Evolutionary conservation across 1,140 invertebrate genomes (phyloP).

Genomic region (Monochamus saltuarius): DNA sequence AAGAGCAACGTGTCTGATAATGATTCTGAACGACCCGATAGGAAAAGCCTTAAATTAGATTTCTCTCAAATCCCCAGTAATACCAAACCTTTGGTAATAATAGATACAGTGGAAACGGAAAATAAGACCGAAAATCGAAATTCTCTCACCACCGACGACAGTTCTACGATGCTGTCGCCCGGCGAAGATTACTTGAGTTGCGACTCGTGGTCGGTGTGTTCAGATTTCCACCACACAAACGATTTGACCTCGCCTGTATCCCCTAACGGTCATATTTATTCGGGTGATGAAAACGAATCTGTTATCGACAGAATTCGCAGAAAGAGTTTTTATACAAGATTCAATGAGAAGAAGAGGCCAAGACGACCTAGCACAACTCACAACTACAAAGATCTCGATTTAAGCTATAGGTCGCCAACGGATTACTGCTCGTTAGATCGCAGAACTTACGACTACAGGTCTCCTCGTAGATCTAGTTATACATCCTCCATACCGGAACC

Average conservation of each 20-base stretch:
- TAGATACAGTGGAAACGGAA: slow-evolving; percentile 51
- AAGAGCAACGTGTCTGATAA: slow-evolving; percentile 14
- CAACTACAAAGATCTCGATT: slow-evolving; percentile 46
- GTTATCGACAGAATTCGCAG: slow-evolving; percentile 82
- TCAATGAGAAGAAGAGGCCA: slow-evolving; percentile 75
- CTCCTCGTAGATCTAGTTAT: slow-evolving; percentile 26
- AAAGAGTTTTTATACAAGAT: slow-evolving; percentile 85
- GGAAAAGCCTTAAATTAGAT: slow-evolving; percentile 67
- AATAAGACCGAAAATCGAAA: slow-evolving; percentile 52
- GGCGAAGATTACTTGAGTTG: slow-evolving; percentile 63
- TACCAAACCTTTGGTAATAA: slow-evolving; percentile 54
- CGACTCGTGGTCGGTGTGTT: slow-evolving; percentile 70
- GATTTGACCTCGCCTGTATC: slow-evolving; percentile 56
- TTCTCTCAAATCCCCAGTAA: slow-evolving; percentile 62
- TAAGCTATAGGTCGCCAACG: slow-evolving; percentile 31
- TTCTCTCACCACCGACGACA: slow-evolving; percentile 49
- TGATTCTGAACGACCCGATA: slow-evolving; percentile 34
- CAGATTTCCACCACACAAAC: slow-evolving; percentile 53
- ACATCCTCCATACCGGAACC: slow-evolving; percentile 28
- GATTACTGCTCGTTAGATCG: slow-evolving; percentile 46
- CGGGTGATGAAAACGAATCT: slow-evolving; percentile 51
- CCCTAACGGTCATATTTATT: slow-evolving; percentile 51
- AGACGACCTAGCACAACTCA: slow-evolving; percentile 36
- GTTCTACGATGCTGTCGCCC: slow-evolving; percentile 58
- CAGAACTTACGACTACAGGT: slow-evolving; percentile 28